These are phyloP conservation scores for Tachysurus fulvidraco DNA, from an alignment of 2,113 vertebrate genomes.

Conservation along the genomic window DNA sequence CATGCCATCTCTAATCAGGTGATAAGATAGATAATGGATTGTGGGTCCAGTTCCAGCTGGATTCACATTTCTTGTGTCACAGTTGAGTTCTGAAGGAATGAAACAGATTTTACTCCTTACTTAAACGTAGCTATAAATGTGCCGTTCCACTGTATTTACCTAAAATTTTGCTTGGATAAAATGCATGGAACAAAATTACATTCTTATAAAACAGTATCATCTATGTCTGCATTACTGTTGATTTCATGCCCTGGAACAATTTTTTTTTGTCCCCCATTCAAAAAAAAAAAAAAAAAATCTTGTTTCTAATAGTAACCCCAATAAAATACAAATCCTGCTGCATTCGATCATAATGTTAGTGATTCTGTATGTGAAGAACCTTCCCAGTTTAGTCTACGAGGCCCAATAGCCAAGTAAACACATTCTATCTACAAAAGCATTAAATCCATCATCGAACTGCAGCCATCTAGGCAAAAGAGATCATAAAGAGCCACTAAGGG, in stretches of 20 bases:
- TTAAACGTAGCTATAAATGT: background rate
- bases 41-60: background rate
- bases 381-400: constrained; percentile 19
- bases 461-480: background rate
- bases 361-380: constrained; percentile 28
- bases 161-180: background rate
- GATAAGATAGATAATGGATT: background rate
- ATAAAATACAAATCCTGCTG: constrained; percentile 27
- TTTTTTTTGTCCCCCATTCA: background rate
- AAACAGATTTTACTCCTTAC: background rate
- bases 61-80: background rate
- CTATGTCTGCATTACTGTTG: background rate
- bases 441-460: constrained; percentile 24
- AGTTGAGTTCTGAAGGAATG: background rate
- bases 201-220: background rate
- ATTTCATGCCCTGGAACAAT: background rate
- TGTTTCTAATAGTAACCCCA: constrained; percentile 25
- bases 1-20: background rate
- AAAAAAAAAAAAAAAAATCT: background rate
- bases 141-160: background rate
- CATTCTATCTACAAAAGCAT: constrained; percentile 7
- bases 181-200: background rate
- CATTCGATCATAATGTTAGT: constrained; percentile 37
- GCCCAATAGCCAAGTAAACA: constrained; percentile 19
- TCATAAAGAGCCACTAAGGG: constrained; percentile 15